These are phyloP conservation scores for Melanerpes formicivorus DNA, from an alignment of 2,113 vertebrate species.

Conservation along the genomic window DNA sequence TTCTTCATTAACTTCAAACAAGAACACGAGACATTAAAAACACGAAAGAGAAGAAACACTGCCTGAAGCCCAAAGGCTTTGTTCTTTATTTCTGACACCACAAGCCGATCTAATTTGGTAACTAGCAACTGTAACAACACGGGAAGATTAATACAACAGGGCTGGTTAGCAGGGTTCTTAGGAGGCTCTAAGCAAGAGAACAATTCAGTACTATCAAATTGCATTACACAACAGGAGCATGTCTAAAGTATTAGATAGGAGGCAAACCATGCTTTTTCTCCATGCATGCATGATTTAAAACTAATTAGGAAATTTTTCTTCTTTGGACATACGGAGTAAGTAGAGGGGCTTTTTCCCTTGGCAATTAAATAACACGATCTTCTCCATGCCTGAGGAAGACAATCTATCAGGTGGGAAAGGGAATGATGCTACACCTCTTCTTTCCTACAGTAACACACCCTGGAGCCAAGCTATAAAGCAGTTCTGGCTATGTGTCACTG, in stretches of 20 bases:
- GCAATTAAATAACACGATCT: not conserved
- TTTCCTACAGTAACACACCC: not conserved
- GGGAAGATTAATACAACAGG: not conserved
- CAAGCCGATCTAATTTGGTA: not conserved
- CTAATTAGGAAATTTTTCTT: not conserved
- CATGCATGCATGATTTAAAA: not conserved
- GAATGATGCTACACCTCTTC: not conserved
- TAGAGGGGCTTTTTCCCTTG: not conserved
- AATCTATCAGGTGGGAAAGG: not conserved
- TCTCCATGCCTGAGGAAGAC: not conserved
- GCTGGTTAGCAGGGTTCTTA: not conserved
- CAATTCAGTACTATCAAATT: not conserved
- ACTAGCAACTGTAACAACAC: not conserved
- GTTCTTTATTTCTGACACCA: not conserved
- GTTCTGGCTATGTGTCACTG: not conserved
- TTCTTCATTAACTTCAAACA: not conserved
- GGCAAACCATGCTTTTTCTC: not conserved
- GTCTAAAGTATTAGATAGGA: not conserved
- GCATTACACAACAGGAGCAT: not conserved
- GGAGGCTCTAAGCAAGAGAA: not conserved
- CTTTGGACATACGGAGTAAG: not conserved
- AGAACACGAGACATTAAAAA: not conserved
- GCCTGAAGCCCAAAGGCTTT: not conserved
- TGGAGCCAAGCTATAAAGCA: not conserved
- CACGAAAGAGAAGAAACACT: accelerated